Percentiles rank a stretch among this genome's conserved stretches.
Evolutionary conservation across 2,888 invertebrate genomes (phyloP).

Genomic region (Pemphredon lugubris): DNA sequence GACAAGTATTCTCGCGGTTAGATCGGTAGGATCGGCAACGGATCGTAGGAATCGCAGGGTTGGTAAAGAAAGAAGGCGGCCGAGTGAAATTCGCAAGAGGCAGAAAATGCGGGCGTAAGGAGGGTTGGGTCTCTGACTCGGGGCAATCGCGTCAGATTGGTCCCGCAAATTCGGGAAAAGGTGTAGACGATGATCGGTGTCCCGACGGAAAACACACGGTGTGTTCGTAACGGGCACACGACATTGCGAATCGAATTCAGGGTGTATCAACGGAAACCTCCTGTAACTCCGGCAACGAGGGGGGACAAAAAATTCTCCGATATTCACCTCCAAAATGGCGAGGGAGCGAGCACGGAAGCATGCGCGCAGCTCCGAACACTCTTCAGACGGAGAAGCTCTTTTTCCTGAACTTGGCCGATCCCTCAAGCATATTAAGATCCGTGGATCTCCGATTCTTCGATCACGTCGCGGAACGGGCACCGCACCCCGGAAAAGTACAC

Average conservation of each 20-base stretch:
- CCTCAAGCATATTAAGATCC: slow-evolving; percentile 61
- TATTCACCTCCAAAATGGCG: slow-evolving; percentile 81
- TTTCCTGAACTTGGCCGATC: slow-evolving; percentile 60
- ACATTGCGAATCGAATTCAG: slow-evolving; percentile 26
- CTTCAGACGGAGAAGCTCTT: slow-evolving; percentile 59
- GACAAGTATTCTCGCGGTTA: slow-evolving; percentile 22
- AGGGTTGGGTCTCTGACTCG: slow-evolving; percentile 72
- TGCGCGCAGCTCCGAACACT: slow-evolving; percentile 67
- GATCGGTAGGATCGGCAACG: slow-evolving; percentile 21
- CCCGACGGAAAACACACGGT: slow-evolving; percentile 33
- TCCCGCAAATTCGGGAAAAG: slow-evolving; percentile 43
- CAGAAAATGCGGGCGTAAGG: slow-evolving; percentile 74
- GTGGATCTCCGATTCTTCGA: slow-evolving; percentile 42
- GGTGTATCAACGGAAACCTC: slow-evolving; percentile 36
- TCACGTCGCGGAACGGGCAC: slow-evolving; percentile 53
- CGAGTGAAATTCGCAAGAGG: slow-evolving; percentile 60
- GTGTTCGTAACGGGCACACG: slow-evolving; percentile 31
- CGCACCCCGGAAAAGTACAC: slow-evolving; percentile 76
- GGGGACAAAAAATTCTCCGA: slow-evolving; percentile 66
- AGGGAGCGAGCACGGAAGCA: slow-evolving; percentile 72
- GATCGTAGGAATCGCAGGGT: slow-evolving; percentile 23
- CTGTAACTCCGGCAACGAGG: slow-evolving; percentile 41
- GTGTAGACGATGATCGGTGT: slow-evolving; percentile 23
- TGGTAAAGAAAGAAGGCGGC: slow-evolving; percentile 42
- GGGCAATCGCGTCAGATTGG: slow-evolving; percentile 55